A percentile compares a stretch with the other conserved stretches of the same genome.
Conservation (phyloP, 2,797 vertebrate species). For the Babyrousa celebensis region DNA sequence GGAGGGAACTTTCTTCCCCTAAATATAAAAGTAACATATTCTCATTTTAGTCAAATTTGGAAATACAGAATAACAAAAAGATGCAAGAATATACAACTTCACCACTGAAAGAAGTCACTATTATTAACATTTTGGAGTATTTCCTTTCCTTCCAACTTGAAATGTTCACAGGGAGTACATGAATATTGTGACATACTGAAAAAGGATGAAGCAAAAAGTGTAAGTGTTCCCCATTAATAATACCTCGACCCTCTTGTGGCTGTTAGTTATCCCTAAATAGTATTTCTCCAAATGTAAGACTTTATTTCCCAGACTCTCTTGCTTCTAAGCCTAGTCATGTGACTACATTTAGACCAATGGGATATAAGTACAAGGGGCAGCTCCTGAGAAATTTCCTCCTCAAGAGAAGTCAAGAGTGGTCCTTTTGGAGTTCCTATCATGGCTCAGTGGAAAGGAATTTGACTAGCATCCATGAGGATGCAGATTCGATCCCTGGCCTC, state of each 20-base stretch:
- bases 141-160: not conserved
- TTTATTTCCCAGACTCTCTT: constrained; percentile 54
- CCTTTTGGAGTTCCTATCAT: not conserved
- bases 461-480: too few species aligned
- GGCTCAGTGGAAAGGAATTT: too few species aligned
- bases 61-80: constrained; percentile 14
- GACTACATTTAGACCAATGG: constrained; percentile 19
- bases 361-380: not conserved
- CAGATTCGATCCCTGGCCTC: too few species aligned
- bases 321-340: not conserved
- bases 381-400: not conserved
- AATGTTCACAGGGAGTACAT: not conserved
- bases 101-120: not conserved
- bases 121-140: not conserved
- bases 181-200: not conserved
- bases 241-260: not conserved
- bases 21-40: not conserved
- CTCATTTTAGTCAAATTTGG: not conserved
- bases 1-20: too few species aligned
- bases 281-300: not conserved
- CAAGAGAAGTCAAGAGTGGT: not conserved
- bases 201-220: not conserved
- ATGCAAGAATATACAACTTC: not conserved
- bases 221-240: not conserved
- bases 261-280: not conserved